Percentiles rank a stretch among this genome's conserved stretches.
Evolutionary conservation across 2,888 invertebrate species (phyloP).

Genomic region (Eupithecia centaureata): DNA sequence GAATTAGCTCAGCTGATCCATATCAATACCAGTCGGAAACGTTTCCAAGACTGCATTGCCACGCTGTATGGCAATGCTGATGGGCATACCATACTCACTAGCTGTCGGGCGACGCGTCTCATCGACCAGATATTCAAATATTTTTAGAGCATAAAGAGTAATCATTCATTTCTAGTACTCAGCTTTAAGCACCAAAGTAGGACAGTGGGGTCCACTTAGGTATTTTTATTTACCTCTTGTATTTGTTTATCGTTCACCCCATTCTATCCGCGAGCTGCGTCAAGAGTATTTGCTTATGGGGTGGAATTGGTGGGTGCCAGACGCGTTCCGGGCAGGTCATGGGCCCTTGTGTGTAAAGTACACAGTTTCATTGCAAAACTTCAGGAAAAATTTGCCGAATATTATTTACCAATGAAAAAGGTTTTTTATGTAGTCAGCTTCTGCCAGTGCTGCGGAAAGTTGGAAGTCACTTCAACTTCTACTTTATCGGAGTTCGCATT

Average conservation of each 20-base stretch:
- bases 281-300: constrained; percentile 42
- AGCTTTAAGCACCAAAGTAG: background rate
- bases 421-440: constrained; percentile 32
- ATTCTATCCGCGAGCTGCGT: constrained; percentile 39
- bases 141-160: too few species aligned
- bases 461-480: constrained; percentile 24
- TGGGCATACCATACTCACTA: too few species aligned
- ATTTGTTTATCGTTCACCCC: constrained; percentile 34
- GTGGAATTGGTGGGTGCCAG: constrained; percentile 29
- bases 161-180: background rate
- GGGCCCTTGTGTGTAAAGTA: constrained; percentile 32
- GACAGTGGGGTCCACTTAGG: constrained; percentile 12
- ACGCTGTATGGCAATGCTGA: too few species aligned
- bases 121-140: too few species aligned
- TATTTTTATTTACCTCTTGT: constrained; percentile 33
- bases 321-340: constrained; percentile 37
- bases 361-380: constrained; percentile 38
- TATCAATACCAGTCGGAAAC: too few species aligned
- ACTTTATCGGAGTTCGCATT: constrained; percentile 10
- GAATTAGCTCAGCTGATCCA: too few species aligned
- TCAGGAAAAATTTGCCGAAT: constrained; percentile 30
- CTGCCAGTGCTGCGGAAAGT: constrained; percentile 9
- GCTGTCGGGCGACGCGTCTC: too few species aligned
- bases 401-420: constrained; percentile 31
- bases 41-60: too few species aligned